phyloP scores from a whole-genome alignment of 2,113 vertebrate species.

The Tinamus guttatus region DNA sequence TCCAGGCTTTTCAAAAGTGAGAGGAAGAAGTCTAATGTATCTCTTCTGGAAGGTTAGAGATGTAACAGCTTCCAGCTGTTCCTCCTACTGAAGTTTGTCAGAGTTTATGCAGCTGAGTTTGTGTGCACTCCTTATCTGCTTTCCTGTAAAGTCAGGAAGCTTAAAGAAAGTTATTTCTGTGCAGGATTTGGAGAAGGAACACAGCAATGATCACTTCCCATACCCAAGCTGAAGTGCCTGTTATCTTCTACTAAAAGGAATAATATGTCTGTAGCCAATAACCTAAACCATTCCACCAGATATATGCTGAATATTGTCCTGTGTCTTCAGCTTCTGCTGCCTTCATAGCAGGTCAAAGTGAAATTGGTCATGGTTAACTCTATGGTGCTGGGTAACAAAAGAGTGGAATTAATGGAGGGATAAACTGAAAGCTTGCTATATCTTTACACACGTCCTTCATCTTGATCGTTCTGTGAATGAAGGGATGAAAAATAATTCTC shows the following conservation, averaged over 20 bases:
- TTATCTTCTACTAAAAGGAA: not conserved
- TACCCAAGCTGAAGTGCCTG: not conserved
- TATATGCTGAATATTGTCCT: not conserved
- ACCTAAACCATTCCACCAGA: not conserved
- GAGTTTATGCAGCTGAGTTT: not conserved
- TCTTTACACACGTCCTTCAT: not conserved
- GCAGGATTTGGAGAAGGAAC: not conserved
- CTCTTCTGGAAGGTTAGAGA: not conserved
- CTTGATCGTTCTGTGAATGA: not conserved
- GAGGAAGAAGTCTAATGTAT: not conserved
- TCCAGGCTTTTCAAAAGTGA: not conserved
- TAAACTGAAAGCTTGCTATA: not conserved
- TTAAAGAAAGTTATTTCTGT: not conserved
- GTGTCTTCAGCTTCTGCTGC: not conserved
- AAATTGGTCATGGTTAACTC: not conserved
- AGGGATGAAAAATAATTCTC: not conserved
- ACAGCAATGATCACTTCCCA: not conserved
- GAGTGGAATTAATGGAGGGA: not conserved
- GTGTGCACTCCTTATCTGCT: not conserved
- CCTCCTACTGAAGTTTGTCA: not conserved
- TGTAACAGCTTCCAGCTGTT: not conserved
- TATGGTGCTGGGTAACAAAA: fast-evolving
- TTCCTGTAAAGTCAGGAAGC: not conserved
- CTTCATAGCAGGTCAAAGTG: not conserved
- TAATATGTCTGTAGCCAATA: not conserved